Evolutionary conservation across 2,888 invertebrate genomes (phyloP).

Genomic region (Dryomyza anilis): DNA sequence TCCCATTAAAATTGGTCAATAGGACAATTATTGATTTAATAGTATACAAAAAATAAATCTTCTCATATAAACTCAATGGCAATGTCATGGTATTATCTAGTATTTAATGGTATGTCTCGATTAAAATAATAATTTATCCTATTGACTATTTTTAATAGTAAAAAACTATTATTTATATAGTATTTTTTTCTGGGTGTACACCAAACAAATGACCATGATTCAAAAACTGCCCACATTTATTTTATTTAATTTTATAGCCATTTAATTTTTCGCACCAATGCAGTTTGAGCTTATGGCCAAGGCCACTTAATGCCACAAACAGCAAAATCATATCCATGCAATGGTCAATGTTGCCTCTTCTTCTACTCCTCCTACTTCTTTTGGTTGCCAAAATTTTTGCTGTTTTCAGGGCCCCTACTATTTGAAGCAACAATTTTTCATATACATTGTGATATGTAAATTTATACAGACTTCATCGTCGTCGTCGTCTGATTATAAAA

Average conservation of each 20-base stretch:
- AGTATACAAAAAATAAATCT: too few species aligned
- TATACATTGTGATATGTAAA: conserved; percentile 9
- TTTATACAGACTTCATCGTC: too few species aligned
- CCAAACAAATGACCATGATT: neutral
- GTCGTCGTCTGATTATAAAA: conserved; percentile 13
- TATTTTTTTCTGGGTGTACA: too few species aligned
- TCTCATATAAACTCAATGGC: too few species aligned
- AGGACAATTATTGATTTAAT: too few species aligned
- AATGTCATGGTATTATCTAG: too few species aligned
- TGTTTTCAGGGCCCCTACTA: neutral
- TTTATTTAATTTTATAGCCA: conserved; percentile 7
- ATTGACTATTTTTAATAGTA: too few species aligned
- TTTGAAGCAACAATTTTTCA: conserved; percentile 10
- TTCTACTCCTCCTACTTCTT: neutral
- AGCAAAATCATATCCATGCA: neutral
- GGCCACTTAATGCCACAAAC: conserved; percentile 20
- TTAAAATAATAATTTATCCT: too few species aligned
- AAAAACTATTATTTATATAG: too few species aligned
- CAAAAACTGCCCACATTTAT: conserved; percentile 6
- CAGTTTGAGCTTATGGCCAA: conserved; percentile 11
- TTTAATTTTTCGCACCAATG: conserved; percentile 22
- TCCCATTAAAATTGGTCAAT: too few species aligned
- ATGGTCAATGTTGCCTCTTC: too few species aligned
- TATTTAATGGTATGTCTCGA: too few species aligned
- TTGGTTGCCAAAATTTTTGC: neutral